Percentiles rank a stretch among this genome's conserved stretches.
Conservation (phyloP, 2,113 vertebrate genomes). For the Sapayoa aenigma region DNA sequence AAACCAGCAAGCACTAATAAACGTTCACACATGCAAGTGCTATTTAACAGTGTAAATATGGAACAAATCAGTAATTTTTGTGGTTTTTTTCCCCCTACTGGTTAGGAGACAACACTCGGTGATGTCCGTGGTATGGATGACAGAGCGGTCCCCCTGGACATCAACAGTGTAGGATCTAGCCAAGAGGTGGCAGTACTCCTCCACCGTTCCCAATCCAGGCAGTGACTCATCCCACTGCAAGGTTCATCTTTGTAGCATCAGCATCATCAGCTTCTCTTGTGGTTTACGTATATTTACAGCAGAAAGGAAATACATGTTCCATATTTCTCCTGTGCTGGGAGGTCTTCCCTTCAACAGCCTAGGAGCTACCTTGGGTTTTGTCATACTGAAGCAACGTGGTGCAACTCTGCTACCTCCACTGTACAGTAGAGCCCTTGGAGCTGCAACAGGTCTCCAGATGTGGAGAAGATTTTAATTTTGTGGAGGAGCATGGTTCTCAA, state of each 20-base stretch:
- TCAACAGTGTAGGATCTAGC: background rate
- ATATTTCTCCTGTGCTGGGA: background rate
- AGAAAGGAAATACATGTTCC: background rate
- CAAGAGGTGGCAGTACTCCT: constrained; percentile 76
- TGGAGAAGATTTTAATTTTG: constrained; percentile 59
- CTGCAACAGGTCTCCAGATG: background rate
- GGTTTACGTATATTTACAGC: constrained; percentile 11
- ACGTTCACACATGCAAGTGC: background rate
- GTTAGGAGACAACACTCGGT: background rate
- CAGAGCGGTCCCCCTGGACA: background rate
- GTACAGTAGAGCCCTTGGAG: background rate
- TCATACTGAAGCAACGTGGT: fast-evolving
- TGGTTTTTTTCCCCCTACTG: fast-evolving
- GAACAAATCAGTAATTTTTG: background rate
- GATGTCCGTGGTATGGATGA: background rate
- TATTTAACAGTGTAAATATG: background rate
- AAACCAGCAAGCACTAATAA: background rate
- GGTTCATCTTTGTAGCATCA: background rate
- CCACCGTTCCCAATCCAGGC: background rate
- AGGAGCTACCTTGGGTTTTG: background rate
- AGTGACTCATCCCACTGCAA: background rate
- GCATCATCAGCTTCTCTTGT: background rate
- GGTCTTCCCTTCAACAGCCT: background rate
- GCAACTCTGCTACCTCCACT: background rate
- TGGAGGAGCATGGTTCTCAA: constrained; percentile 27